Base-by-base conservation (phyloP, 2,888 invertebrate species). In the Latheticus oryzae region DNA sequence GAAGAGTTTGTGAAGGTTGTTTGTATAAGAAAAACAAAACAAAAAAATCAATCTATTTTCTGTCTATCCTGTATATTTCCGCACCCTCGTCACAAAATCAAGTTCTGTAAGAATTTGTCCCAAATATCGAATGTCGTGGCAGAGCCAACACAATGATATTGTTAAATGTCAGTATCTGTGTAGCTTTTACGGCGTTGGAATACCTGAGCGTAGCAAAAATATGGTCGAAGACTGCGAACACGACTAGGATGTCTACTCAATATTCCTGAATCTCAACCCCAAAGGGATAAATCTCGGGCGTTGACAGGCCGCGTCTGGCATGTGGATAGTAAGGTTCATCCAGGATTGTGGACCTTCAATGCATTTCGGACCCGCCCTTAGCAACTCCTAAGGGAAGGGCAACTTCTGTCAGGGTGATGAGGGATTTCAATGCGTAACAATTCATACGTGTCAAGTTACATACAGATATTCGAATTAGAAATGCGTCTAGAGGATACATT, bases 301-400 rank as follows among this genome's bases (percentile, higher is more conserved):
- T 61, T 66, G 67, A 66, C 67, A 63, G 63, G 61, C 43, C 54
- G 57, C 61, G 67, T 63, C 63, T 60, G 59, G 63, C 48, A 58
- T 60, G 58, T 58, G 62, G 57, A 62, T 60, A 40, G 59, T 47
- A 24, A 21, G 50, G 56, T 59, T 61, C 57, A 58, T 61, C 59
- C 58, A 42, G 58, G 61, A 61, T 59, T 61, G 54, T 35, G 37
- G 55, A 52, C 64, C 61, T 59, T 63, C 61, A 50, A 48, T 63
- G 63, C 57, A 58, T 62, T 58, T 63, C 60, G 63, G 61, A 61
- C 61, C 61, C 54, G 58, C 54, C 56, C 57, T 56, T 28, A 24
- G 55, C 47, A 59, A 60, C 56, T 57, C 58, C 54, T 19, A 23
- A 9, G 58, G 53, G 61, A 47, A 56, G 43, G 45, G 53, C 54